Base-by-base conservation (phyloP, 2,797 vertebrate genomes). In the Leptodactylus fallax region DNA sequence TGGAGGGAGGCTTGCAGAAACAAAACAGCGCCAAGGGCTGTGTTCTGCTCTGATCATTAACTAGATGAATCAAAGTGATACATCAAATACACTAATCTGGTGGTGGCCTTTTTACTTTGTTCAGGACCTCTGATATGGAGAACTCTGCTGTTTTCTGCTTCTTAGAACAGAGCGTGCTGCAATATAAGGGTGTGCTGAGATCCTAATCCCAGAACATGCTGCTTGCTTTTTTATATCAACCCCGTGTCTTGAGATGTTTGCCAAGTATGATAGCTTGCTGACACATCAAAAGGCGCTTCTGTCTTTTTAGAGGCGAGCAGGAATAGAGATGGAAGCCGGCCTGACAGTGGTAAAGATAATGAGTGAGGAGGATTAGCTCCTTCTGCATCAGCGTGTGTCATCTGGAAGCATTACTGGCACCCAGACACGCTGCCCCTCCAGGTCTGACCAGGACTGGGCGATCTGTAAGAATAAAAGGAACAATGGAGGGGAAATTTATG, bases 31-130 rank as follows among this genome's bases (percentile, higher is more conserved):
- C 93, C 93, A 92, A 84, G 93, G 92, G 92, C 94, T 92, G 93
- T 92, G 91, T 94, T 94, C 85, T 93, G 93, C 91, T 91, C 90
- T 82, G 94, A 93, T 94, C 95, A 96, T 96, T 95, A 95, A 95
- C 95, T 94, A 95, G 93, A 87, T 90, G 89, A 90, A 92, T 93
- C 94, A 92, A 95, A 93, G 94, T 90, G 93, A 95, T 95, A 94
- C 94, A 95, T 95, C 94, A 95, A 94, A 92, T 82, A 89, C 86
- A 91, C 92, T 95, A 93, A 95, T 95, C 94, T 95, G 94, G 93
- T 93, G 21, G 19, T 83, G 88, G 84, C 88, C 86, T 82, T 82
- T 88, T 71, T 86, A 67, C 80, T 89, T 78, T 82, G 79, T 51
- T 76, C 51, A 36, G 19, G 85, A 61, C 83, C 87, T 85, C 79